These are phyloP conservation scores for Potamarius usumacintae DNA, from an alignment of 2,113 vertebrate species.

Conservation along the genomic window DNA sequence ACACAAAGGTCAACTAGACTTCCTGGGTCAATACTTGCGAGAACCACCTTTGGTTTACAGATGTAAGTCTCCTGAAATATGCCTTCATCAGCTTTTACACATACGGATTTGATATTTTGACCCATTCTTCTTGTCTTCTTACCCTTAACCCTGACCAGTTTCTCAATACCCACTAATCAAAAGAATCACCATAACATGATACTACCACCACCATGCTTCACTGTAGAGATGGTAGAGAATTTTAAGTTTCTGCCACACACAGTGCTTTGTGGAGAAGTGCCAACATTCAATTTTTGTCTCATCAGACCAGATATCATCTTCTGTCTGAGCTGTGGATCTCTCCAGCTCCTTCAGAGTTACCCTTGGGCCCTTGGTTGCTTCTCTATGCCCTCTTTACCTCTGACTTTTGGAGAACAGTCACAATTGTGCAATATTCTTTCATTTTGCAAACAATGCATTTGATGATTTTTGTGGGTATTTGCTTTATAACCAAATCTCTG, in stretches of 20 bases:
- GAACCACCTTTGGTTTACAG: background rate
- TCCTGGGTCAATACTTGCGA: background rate
- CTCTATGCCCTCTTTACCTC: no score
- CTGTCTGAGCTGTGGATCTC: background rate
- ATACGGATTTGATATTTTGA: background rate
- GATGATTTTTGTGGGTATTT: no score
- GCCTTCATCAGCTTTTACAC: background rate
- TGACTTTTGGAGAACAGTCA: no score
- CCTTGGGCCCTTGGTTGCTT: no score
- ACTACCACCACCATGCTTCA: background rate
- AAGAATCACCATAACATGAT: background rate
- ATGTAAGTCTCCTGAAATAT: background rate
- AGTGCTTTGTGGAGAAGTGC: no score
- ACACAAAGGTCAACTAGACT: background rate
- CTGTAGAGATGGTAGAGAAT: background rate
- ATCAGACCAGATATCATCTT: background rate
- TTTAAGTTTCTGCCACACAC: no score
- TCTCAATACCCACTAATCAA: background rate
- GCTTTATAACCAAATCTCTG: no score
- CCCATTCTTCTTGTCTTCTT: background rate
- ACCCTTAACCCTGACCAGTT: background rate
- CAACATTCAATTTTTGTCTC: background rate
- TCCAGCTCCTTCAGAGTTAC: background rate
- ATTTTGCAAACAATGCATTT: no score
- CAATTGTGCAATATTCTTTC: no score